phyloP scores from a whole-genome alignment of 2,888 invertebrate genomes.

The Morpho achilles region DNA sequence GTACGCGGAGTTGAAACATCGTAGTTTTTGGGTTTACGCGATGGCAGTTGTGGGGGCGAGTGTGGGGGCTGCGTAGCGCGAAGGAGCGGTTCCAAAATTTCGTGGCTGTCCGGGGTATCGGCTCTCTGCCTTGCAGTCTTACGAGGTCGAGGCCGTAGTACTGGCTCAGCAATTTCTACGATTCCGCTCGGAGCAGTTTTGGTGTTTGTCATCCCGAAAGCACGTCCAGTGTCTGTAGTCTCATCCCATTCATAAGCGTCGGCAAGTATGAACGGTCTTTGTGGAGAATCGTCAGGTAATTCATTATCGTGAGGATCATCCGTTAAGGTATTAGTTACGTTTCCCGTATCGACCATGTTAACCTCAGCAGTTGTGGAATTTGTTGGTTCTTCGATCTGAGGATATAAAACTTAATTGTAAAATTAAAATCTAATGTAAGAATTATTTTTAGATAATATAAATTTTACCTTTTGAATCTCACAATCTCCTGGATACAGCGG shows the following conservation, averaged over 20 bases:
- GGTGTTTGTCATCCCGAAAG: conserved; percentile 80
- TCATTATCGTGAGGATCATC: conserved; percentile 64
- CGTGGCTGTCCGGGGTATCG: conserved; percentile 71
- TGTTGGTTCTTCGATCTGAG: conserved; percentile 45
- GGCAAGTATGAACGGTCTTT: conserved; percentile 55
- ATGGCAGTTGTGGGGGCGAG: conserved; percentile 46
- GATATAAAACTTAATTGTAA: conserved; percentile 11
- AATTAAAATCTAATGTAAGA: no score
- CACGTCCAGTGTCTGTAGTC: conserved; percentile 76
- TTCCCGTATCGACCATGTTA: conserved; percentile 36
- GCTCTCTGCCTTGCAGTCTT: conserved; percentile 74
- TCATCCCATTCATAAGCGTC: conserved; percentile 69
- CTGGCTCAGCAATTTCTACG: conserved; percentile 86
- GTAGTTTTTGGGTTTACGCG: conserved; percentile 68
- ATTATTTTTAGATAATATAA: not conserved
- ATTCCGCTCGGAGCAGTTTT: conserved; percentile 63
- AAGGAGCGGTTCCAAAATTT: conserved; percentile 84
- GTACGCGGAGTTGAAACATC: conserved; percentile 61
- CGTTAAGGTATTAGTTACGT: conserved; percentile 44
- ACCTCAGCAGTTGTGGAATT: conserved; percentile 41
- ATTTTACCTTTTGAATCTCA: conserved; percentile 77
- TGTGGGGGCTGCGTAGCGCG: conserved; percentile 65
- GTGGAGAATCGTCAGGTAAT: conserved; percentile 59
- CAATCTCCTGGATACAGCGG: conserved; percentile 89
- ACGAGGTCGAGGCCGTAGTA: conserved; percentile 81